Evolutionary conservation across 2,113 vertebrate genomes (phyloP), one percentile per base, ranked within the genome.

Genomic region (Etia nguti): DNA sequence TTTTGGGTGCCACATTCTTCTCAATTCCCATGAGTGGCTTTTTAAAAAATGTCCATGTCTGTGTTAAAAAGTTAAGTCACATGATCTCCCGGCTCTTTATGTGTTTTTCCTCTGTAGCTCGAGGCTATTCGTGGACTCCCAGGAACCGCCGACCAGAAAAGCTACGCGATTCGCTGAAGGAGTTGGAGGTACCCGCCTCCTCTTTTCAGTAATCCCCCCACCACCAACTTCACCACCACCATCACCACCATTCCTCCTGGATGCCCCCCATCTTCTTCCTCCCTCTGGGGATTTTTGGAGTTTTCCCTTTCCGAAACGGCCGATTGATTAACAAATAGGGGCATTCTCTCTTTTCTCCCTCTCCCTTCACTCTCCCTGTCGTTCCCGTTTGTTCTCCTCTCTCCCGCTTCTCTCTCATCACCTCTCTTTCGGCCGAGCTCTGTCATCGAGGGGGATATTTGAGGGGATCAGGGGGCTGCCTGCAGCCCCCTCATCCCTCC

Each of bases 371-470:
- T 94, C 90, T 93, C 91, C 91, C 92, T 95, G 97, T 96, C 93
- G 59, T 83, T 88, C 86, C 87, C 81, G 81, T 94, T 93, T 94
- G 89, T 92, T 93, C 94, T 92, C 93, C 82, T 81, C 82, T 80
- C 93, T 91, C 93, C 92, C 83, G 77, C 88, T 94, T 85, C 92
- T 95, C 95, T 95, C 92, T 96, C 95, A 96, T 95, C 95, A 94
- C 96, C 93, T 96, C 94, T 92, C 93, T 94, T 93, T 95, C 70
- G 93, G 93, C 94, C 84, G 86, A 88, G 96, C 97, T 96, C 96
- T 99, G 97, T 99, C 98, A 98, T 93, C 98, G 97, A 95, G 92
- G 96, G 97, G 98, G 97, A 98, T 98, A 98, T 98, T 98, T 97
- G 95, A 96, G 97, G 97, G 96, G 96, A 97, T 95, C 96, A 94